These are phyloP conservation scores for Atethmia centrago DNA, from an alignment of 2,888 invertebrate species.

Conservation along the genomic window DNA sequence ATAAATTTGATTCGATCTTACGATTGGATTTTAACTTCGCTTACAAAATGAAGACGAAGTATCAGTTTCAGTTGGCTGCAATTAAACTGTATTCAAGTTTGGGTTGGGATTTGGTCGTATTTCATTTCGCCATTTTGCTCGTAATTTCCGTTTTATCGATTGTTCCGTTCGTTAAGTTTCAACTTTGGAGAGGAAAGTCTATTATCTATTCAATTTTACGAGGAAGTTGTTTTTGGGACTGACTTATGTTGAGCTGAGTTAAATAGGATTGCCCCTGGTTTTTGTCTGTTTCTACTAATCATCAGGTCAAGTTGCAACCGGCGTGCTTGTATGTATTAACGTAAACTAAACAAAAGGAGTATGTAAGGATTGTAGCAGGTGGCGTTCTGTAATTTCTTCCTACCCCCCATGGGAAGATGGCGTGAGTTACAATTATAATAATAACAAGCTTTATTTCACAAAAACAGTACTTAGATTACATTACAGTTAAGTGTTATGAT, in stretches of 20 bases:
- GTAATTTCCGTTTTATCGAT: conserved; percentile 59
- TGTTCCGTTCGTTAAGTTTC: conserved; percentile 38
- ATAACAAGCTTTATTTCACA: too few species aligned
- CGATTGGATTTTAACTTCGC: conserved; percentile 49
- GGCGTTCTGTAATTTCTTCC: too few species aligned
- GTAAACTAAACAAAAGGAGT: too few species aligned
- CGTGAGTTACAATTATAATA: too few species aligned
- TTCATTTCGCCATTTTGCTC: conserved; percentile 53
- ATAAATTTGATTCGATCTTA: conserved; percentile 29
- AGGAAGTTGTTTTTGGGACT: conserved; percentile 8
- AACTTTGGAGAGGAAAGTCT: conserved; percentile 20
- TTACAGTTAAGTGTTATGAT: too few species aligned
- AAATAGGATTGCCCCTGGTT: not conserved
- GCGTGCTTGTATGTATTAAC: too few species aligned
- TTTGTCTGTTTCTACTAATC: not conserved
- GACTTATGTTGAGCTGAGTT: not conserved
- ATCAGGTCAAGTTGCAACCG: too few species aligned
- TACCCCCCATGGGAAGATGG: too few species aligned
- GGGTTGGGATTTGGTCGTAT: conserved; percentile 51
- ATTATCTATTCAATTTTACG: conserved; percentile 34
- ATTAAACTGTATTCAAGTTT: conserved; percentile 63
- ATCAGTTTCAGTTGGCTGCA: conserved; percentile 52
- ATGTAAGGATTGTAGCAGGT: too few species aligned
- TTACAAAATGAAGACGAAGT: conserved; percentile 48
- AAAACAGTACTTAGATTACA: too few species aligned